A percentile compares a stretch with the other conserved stretches of the same genome.
Conservation (phyloP, 2,797 vertebrate genomes). For the Melanotaenia trifasciata region DNA sequence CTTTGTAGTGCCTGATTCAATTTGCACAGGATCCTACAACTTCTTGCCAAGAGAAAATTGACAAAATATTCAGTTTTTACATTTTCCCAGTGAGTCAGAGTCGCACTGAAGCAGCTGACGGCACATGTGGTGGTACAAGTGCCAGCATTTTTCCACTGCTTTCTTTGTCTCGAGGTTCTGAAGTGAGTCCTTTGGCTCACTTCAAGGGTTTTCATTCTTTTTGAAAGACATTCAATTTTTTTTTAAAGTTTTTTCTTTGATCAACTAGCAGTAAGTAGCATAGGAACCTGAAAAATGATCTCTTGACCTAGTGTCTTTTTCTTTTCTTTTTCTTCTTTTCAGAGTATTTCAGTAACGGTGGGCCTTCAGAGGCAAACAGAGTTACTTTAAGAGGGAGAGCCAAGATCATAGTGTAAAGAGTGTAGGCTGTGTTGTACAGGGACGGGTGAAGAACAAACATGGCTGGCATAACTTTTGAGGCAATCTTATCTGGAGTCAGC, state of each 20-base stretch:
- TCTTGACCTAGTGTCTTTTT: background rate
- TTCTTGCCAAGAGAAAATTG: constrained; percentile 54
- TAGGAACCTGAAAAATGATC: background rate
- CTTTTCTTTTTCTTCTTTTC: constrained; percentile 6
- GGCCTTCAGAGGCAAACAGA: constrained; percentile 5
- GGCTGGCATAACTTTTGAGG: constrained; percentile 28
- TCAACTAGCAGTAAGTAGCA: background rate
- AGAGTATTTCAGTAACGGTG: background rate
- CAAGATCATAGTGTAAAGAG: constrained; percentile 8
- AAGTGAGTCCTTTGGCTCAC: background rate
- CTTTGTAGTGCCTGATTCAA: constrained; percentile 55
- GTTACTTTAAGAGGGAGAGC: background rate
- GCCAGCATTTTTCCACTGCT: constrained; percentile 43
- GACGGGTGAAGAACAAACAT: constrained; percentile 57
- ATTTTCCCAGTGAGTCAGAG: constrained; percentile 51
- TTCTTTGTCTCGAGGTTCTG: constrained; percentile 10
- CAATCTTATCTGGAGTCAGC: constrained; percentile 26
- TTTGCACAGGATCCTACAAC: constrained; percentile 32
- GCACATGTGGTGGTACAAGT: constrained; percentile 30
- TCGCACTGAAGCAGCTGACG: constrained; percentile 58
- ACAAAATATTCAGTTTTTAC: constrained; percentile 42
- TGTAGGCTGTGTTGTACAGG: constrained; percentile 36
- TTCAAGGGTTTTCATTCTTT: background rate
- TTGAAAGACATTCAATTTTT: background rate
- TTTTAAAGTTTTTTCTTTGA: constrained; percentile 1